phyloP scores from a whole-genome alignment of 2,888 invertebrate genomes.

The Emesis russula region DNA sequence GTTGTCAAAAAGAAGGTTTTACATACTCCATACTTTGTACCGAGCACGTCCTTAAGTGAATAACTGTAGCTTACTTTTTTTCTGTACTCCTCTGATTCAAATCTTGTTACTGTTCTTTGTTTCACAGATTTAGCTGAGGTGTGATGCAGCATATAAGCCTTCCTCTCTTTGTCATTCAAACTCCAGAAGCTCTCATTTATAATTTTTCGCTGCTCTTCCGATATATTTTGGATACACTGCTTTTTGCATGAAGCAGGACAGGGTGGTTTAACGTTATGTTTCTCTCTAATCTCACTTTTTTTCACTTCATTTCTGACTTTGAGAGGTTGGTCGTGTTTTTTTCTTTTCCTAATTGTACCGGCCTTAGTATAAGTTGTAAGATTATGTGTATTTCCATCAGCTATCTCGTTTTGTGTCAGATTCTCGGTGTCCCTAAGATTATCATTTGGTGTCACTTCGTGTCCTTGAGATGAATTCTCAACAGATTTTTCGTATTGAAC shows the following conservation, averaged over 20 bases:
- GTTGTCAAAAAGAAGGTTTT: conserved; percentile 49
- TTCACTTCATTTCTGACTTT: conserved; percentile 52
- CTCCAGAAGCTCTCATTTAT: conserved; percentile 37
- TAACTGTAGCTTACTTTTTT: conserved; percentile 20
- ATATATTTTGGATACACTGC: conserved; percentile 43
- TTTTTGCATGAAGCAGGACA: conserved; percentile 43
- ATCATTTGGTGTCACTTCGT: conserved; percentile 38
- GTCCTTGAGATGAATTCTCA: conserved; percentile 44
- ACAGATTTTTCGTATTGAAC: conserved; percentile 46
- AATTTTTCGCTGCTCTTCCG: conserved; percentile 47
- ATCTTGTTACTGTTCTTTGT: conserved; percentile 51
- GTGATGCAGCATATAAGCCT: conserved; percentile 45
- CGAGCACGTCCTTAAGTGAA: conserved; percentile 12
- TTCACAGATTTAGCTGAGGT: conserved; percentile 44
- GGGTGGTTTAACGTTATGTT: conserved; percentile 51
- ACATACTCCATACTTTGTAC: conserved; percentile 40
- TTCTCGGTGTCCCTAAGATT: conserved; percentile 40
- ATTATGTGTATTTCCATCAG: conserved; percentile 37
- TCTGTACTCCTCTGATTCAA: conserved; percentile 41
- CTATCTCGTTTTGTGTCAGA: conserved; percentile 39
- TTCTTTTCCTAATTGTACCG: conserved; percentile 60
- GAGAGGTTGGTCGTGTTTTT: conserved; percentile 55
- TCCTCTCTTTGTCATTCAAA: conserved; percentile 53
- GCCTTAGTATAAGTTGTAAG: conserved; percentile 56
- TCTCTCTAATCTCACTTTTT: conserved; percentile 47